Base-by-base conservation (phyloP, 1,140 invertebrate species). In the Hesperophylax magnus region DNA sequence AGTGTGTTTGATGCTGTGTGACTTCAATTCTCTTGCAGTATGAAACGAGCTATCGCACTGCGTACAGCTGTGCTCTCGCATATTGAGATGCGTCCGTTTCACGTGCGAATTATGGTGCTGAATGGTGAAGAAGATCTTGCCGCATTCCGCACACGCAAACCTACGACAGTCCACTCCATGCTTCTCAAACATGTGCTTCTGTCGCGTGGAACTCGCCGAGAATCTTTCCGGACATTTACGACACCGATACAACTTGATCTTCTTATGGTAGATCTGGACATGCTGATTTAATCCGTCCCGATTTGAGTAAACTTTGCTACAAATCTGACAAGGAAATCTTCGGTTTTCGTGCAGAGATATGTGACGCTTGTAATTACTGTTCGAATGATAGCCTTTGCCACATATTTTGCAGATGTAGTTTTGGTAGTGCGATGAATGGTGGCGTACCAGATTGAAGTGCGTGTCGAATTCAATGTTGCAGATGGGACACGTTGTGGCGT, bases 121-220 rank as follows among this genome's bases (percentile, higher is more conserved):
- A 1, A 76, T 60, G 2, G 72, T 76, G 72, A 76, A 76, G 27
- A 76, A 76, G 11, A 76, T 60, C 27, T 76, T 58, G 11, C 72
- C 72, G 54, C 72, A 76, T 11, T 60, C 22, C 5, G 72, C 56
- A 14, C 72, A 76, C 17, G 72, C 53, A 60, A 76, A 76, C 31
- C 72, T 58, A 5, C 72, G 54, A n/a, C 72, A 76, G 56, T 58
- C 54, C 14, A 76, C 72, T 34, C 56, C 56, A 34, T 76, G 72
- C n/a, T 39, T 39, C 18, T 76, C 54, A 17, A 76, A 76, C 72
- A 76, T 76, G 72, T 76, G 72, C 31, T 76, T 76, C 56, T 58
- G 56, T 20, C 72, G 22, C 56, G 72, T 58, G 24, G 72, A 58
- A 22, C 54, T 58, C 2, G 72, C 53, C 1, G 72, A 76, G 72